Evolutionary conservation across 2,113 vertebrate species (phyloP), one percentile per base, ranked within the genome.

Genomic region (Eubucco bourcierii): DNA sequence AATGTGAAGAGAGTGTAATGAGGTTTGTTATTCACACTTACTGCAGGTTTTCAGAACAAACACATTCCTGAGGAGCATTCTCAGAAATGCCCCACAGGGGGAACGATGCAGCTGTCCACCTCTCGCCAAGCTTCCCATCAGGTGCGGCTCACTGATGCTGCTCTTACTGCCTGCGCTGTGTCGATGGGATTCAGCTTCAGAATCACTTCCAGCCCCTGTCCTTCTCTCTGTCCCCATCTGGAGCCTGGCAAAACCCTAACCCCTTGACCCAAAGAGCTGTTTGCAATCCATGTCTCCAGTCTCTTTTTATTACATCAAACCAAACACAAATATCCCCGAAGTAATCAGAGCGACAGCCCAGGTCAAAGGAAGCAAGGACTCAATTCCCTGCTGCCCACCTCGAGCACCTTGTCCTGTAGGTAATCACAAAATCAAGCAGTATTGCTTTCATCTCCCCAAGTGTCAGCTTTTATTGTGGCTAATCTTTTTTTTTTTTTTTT

Each of bases 231-330:
- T 84, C 79, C 68, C 56, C 91, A 85, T 90, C 87, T 85, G 88
- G 59, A 95, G 76, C 75, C 68, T 93, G 90, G 91, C 93, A 90
- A 81, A 90, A 82, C 31, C 58, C 78, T 87, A 87, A 93, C 82
- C 84, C 64, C 58, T 94, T 92, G 75, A 90, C 77, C 89, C 83
- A 90, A 91, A 82, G 55, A 91, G 78, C 85, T 89, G 72, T 84
- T 84, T 89, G 81, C 74, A 90, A 75, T 85, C 91, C 59, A 6
- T 31, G 66, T 27, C 90, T 90, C 41, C 64, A 34, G 21, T 46
- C 84, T 90, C 78, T 77, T 84, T 83, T 93, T 83, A 68, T 95
- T 95, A 78, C 47, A 88, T 74, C 37, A 74, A 85, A 87, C 25
- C 60, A 61, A 78, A 66, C 66, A 55, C 75, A 68, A 37, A n/a